phyloP scores from a whole-genome alignment of 37 sponge, comb jelly and placozoan species.

The Tethya wilhelma region DNA sequence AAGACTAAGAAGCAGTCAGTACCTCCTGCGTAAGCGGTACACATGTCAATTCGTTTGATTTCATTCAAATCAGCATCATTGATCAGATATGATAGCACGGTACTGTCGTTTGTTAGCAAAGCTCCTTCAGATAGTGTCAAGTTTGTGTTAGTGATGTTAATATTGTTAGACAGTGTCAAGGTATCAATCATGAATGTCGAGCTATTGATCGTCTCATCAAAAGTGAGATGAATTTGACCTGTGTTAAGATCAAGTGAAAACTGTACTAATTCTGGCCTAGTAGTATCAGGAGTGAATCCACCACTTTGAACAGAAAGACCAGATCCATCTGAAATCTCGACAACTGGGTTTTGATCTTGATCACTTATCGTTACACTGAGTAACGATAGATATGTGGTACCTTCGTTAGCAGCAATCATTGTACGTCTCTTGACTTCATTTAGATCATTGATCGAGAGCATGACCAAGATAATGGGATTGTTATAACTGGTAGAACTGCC shows the following conservation, averaged over 20 bases:
- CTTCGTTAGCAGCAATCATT: slow-evolving; percentile 42
- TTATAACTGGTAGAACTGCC: slow-evolving; percentile 73
- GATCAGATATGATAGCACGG: slow-evolving; percentile 57
- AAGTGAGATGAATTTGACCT: slow-evolving; percentile 73
- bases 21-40: slow-evolving; percentile 49
- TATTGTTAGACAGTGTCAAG: slow-evolving; percentile 37
- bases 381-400: slow-evolving; percentile 62
- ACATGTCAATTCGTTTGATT: slow-evolving; percentile 79
- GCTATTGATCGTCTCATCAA: slow-evolving; percentile 82
- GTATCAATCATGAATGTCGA: slow-evolving; percentile 48
- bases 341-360: slow-evolving; percentile 66
- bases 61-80: slow-evolving; percentile 65
- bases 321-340: slow-evolving; percentile 21
- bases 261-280: slow-evolving; percentile 53
- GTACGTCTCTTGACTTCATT: slow-evolving; percentile 76
- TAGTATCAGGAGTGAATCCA: slow-evolving; percentile 70
- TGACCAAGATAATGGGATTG: slow-evolving; percentile 68
- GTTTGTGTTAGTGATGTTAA: slow-evolving; percentile 3
- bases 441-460: slow-evolving; percentile 58
- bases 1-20: slow-evolving; percentile 77
- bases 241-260: slow-evolving; percentile 76
- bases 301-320: slow-evolving; percentile 1
- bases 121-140: slow-evolving; percentile 27
- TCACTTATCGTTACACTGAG: slow-evolving; percentile 45
- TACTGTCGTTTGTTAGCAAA: slow-evolving; percentile 58